These are phyloP conservation scores for Mionectes olivaceus DNA, from an alignment of 2,797 vertebrate species.

Conservation along the genomic window DNA sequence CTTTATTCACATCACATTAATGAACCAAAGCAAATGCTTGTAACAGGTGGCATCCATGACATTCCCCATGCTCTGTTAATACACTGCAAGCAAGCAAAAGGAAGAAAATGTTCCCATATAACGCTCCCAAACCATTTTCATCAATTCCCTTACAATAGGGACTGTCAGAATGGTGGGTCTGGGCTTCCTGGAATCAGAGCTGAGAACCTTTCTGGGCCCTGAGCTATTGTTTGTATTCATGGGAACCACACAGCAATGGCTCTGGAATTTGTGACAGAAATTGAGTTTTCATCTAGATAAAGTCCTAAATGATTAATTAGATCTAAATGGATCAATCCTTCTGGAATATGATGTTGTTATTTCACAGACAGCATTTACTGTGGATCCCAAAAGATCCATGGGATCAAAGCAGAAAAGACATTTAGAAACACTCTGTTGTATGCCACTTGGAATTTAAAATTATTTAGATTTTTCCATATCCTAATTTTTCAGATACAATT, in stretches of 20 bases:
- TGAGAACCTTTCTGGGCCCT: conserved; percentile 5
- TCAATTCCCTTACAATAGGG: background rate
- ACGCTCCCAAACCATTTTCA: background rate
- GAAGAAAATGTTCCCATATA: fast-evolving
- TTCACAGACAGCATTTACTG: background rate
- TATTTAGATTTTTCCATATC: background rate
- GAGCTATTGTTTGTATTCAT: conserved; percentile 13
- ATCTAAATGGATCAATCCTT: background rate
- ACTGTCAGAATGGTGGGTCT: background rate
- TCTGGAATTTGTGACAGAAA: conserved; percentile 11
- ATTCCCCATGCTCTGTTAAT: background rate
- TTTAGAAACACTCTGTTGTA: background rate
- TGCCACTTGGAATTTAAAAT: background rate
- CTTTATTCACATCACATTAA: background rate
- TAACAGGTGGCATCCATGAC: background rate
- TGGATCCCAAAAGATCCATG: background rate
- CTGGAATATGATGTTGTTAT: background rate
- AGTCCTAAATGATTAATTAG: background rate
- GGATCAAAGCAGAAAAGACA: background rate
- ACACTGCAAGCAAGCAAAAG: background rate
- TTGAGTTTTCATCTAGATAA: background rate
- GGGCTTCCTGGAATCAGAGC: conserved; percentile 3
- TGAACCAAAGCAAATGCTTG: background rate
- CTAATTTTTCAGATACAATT: background rate
- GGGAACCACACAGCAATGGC: background rate